Conservation (phyloP, 2,888 invertebrate species). For the Thera obeliscata region DNA sequence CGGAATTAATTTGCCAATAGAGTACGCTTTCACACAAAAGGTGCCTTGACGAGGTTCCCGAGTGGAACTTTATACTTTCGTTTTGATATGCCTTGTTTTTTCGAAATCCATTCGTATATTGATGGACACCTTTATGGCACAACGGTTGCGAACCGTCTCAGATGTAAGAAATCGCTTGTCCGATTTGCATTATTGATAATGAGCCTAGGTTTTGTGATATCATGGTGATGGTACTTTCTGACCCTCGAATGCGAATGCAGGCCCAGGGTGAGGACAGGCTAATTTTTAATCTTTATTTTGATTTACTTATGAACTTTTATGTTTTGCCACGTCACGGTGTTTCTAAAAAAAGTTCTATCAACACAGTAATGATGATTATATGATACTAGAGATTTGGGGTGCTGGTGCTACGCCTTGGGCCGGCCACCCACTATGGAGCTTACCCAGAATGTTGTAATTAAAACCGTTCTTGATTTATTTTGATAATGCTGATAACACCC, state of each 20-base stretch:
- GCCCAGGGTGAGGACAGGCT: too few species aligned
- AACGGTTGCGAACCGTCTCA: too few species aligned
- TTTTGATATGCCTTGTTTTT: conserved; percentile 8
- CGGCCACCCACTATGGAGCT: conserved; percentile 66
- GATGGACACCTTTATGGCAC: background rate
- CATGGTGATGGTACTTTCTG: too few species aligned
- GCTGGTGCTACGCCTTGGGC: conserved; percentile 53
- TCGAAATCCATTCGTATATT: conserved; percentile 2
- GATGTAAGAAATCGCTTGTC: background rate
- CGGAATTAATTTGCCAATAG: conserved; percentile 71
- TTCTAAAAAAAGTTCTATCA: conserved; percentile 54
- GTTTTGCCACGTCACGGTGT: conserved; percentile 45
- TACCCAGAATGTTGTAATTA: conserved; percentile 67
- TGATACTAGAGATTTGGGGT: conserved; percentile 57
- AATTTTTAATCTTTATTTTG: too few species aligned
- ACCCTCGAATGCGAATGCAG: too few species aligned
- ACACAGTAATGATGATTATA: conserved; percentile 60
- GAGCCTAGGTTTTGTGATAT: too few species aligned
- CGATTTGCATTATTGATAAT: too few species aligned
- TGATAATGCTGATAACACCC: conserved; percentile 61
- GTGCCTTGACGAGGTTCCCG: conserved; percentile 60
- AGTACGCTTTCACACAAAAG: conserved; percentile 61
- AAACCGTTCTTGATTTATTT: conserved; percentile 65
- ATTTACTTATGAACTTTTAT: too few species aligned
- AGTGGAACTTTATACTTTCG: conserved; percentile 42